These are phyloP conservation scores for Notolepis coatsorum DNA, from an alignment of 2,797 vertebrate genomes.

Conservation along the genomic window DNA sequence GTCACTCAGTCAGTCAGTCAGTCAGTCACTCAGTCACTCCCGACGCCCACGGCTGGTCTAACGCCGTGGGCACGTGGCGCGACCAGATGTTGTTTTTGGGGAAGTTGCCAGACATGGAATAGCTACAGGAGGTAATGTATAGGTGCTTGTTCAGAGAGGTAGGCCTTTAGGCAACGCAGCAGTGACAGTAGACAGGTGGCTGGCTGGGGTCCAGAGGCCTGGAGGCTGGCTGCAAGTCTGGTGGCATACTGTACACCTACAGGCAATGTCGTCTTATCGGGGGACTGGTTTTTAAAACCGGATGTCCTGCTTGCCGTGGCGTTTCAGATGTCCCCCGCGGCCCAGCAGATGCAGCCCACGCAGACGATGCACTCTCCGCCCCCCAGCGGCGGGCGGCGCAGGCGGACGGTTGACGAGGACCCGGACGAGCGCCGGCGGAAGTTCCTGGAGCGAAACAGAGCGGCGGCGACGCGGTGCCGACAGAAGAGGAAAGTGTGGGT, in stretches of 20 bases:
- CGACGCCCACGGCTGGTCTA: slow-evolving; percentile 50
- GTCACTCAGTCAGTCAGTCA: slow-evolving; percentile 27
- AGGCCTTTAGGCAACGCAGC: slow-evolving; percentile 39
- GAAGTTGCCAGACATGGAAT: slow-evolving; percentile 66
- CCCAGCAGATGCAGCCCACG: slow-evolving; percentile 98
- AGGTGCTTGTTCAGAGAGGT: slow-evolving; percentile 57
- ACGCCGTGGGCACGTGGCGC: slow-evolving; percentile 56
- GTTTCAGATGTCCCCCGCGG: slow-evolving; percentile 91
- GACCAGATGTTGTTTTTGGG: slow-evolving; percentile 80
- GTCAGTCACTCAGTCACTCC: slow-evolving; percentile 66
- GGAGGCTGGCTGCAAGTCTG: slow-evolving; percentile 38
- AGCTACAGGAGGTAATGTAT: slow-evolving; percentile 67
- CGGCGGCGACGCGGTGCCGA: slow-evolving; percentile 96
- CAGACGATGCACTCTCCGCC: slow-evolving; percentile 94
- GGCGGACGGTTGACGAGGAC: slow-evolving; percentile 96
- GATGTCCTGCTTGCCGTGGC: neutral
- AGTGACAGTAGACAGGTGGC: slow-evolving; percentile 61
- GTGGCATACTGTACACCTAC: slow-evolving; percentile 16
- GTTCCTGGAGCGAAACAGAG: slow-evolving; percentile 98
- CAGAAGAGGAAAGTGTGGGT: slow-evolving; percentile 99
- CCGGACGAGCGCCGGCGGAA: slow-evolving; percentile 96
- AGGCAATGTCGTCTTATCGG: slow-evolving; percentile 27
- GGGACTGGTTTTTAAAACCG: slow-evolving; percentile 3
- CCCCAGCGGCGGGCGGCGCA: slow-evolving; percentile 91
- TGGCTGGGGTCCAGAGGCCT: slow-evolving; percentile 55